A percentile compares a stretch with the other conserved stretches of the same genome.
Conservation (phyloP, 2,888 invertebrate genomes). For the Cephus runcator region DNA sequence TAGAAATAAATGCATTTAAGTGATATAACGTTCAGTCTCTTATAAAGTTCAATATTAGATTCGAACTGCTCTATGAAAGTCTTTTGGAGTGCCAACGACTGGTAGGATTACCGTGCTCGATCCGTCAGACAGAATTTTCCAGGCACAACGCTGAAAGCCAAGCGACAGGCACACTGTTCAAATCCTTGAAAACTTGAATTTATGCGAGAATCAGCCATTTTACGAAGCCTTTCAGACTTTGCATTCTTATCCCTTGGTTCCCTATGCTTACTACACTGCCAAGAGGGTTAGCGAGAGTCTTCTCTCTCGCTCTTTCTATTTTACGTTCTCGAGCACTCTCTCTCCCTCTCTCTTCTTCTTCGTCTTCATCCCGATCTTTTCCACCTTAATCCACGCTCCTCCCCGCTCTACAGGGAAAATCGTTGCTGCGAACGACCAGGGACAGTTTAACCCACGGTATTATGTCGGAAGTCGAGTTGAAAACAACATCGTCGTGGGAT, state of each 20-base stretch:
- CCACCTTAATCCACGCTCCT: constrained; percentile 10
- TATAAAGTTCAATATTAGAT: background rate
- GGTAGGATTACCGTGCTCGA: background rate
- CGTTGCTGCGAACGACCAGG: constrained; percentile 14
- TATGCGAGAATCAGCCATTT: constrained; percentile 41
- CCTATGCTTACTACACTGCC: background rate
- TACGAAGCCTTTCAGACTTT: constrained; percentile 14
- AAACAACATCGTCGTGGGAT: constrained; percentile 15
- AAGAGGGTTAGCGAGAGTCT: background rate
- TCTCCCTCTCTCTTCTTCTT: background rate
- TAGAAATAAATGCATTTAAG: background rate
- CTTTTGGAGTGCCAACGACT: background rate
- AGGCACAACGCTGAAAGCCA: constrained; percentile 3
- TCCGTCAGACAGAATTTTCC: background rate
- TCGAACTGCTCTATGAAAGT: background rate
- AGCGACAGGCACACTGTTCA: background rate
- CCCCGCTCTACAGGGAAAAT: constrained; percentile 4
- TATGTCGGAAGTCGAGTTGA: constrained; percentile 21
- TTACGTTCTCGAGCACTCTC: background rate
- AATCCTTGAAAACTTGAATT: constrained; percentile 28
- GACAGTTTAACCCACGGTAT: constrained; percentile 21
- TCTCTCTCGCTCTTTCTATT: background rate
- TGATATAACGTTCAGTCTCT: background rate
- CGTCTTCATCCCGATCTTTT: constrained; percentile 17
- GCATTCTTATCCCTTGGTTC: background rate